phyloP scores from a whole-genome alignment of 2,113 vertebrate species.

The Eclectus roratus region DNA sequence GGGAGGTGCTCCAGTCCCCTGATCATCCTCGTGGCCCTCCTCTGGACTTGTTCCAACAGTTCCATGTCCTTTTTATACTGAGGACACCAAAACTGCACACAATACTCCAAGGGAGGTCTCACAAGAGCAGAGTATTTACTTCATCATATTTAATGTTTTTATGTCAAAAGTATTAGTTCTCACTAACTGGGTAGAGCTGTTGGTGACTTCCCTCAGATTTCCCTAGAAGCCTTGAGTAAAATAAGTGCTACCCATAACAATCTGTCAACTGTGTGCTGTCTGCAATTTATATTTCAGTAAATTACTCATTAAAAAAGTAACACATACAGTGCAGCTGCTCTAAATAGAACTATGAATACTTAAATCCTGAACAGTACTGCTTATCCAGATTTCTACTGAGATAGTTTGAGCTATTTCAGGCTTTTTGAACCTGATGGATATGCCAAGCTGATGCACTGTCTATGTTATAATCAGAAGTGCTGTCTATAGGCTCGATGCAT shows the following conservation, averaged over 20 bases:
- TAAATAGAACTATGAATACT: background rate
- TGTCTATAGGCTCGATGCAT: background rate
- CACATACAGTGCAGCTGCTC: background rate
- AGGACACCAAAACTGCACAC: no score
- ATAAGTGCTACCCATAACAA: conserved; percentile 22
- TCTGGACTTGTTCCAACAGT: no score
- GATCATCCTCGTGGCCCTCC: no score
- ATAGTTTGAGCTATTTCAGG: background rate
- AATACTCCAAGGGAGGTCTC: no score
- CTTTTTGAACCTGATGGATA: background rate
- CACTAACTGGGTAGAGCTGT: background rate
- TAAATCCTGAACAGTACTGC: background rate
- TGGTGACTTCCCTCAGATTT: background rate
- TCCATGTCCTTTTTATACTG: no score
- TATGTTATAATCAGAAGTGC: background rate
- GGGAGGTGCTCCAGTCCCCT: no score
- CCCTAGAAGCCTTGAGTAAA: background rate
- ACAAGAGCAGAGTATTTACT: background rate
- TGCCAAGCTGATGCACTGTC: background rate
- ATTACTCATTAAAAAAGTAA: background rate
- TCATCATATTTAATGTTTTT: background rate
- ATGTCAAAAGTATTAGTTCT: background rate
- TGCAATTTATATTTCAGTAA: background rate
- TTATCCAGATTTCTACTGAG: background rate
- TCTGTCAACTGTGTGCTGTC: background rate